Base-by-base conservation (phyloP, 2,113 vertebrate species). In the Tilapia sparmanii region DNA sequence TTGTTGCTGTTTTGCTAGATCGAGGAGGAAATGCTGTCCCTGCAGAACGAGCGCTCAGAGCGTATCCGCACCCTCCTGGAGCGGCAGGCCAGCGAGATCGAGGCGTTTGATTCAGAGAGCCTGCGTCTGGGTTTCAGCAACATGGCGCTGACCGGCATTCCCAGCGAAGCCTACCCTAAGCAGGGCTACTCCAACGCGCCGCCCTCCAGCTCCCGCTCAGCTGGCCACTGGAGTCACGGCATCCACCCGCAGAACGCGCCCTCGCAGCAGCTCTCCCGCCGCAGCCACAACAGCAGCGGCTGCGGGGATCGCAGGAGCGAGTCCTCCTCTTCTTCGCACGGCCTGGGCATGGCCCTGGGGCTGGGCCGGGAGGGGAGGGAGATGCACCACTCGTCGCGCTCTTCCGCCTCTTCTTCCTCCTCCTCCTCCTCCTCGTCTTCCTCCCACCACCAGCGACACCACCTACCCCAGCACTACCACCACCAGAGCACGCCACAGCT, bases 111-210 rank as follows among this genome's bases (percentile, higher is more conserved):
- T 94, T 97, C 97, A 0, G 98, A 98, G 95, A 98, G 98, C 90
- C 94, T 98, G 92, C 97, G 98, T n/a, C 96, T 98, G 55, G 98
- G 98, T 84, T 98, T 98, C 95, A 97, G 97, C 94, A 98, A 96
- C 93, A 97, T 98, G 97, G 97, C 97, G 0, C 95, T 98, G 73
- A 95, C 97, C 0, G 97, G 97, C 91, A 97, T 98, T 91, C 97
- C 97, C 10, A 97, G 97, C 0, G 98, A 98, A 90, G 97, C 97
- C 90, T 98, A 96, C 89, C 90, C 97, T 85, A 98, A 97, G 93
- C 98, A 97, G 94, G 97, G 97, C 91, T 98, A 97, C 90, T 94
- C 97, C 71, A 96, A 97, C 92, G 95, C 71, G 81, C 93, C 91
- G 5, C 80, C 96, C 45, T 92, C 97, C 1, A 92, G 97, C 78